Conservation (phyloP, 2,888 invertebrate species). For the Philereme vetulata region DNA sequence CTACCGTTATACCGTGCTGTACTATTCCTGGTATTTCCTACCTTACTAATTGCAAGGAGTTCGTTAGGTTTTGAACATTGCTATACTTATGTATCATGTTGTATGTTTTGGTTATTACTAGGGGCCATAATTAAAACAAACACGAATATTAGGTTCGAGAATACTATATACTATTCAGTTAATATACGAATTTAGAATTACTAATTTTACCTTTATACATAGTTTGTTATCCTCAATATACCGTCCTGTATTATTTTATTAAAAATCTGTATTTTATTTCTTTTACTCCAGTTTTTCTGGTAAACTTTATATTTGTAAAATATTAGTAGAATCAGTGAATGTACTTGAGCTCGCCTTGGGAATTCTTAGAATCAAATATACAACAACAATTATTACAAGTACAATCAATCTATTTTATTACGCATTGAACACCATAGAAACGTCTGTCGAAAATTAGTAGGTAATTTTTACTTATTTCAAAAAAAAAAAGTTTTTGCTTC, state of each 20-base stretch:
- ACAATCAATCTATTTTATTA: not conserved
- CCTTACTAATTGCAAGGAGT: not conserved
- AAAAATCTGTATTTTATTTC: not conserved
- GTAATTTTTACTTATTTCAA: too few relatives aligned
- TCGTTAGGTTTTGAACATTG: not conserved
- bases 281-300: not conserved
- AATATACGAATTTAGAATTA: not conserved
- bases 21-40: constrained; percentile 9
- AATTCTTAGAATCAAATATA: constrained; percentile 35
- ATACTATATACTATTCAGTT: too few relatives aligned
- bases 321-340: constrained; percentile 17
- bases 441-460: too few relatives aligned
- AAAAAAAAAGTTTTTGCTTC: too few relatives aligned
- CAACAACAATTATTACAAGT: constrained; percentile 15
- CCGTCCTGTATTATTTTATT: not conserved
- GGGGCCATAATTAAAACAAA: too few relatives aligned
- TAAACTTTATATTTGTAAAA: constrained; percentile 2
- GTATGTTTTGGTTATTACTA: not conserved
- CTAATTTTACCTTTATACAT: not conserved
- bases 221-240: not conserved
- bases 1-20: constrained; percentile 10
- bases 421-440: too few relatives aligned
- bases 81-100: not conserved
- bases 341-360: constrained; percentile 25
- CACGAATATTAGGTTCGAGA: too few relatives aligned